Percentiles rank a stretch among this genome's conserved stretches.
These are phyloP conservation scores for Hypena proboscidalis DNA, from an alignment of 2,888 invertebrate genomes.

Conservation along the genomic window DNA sequence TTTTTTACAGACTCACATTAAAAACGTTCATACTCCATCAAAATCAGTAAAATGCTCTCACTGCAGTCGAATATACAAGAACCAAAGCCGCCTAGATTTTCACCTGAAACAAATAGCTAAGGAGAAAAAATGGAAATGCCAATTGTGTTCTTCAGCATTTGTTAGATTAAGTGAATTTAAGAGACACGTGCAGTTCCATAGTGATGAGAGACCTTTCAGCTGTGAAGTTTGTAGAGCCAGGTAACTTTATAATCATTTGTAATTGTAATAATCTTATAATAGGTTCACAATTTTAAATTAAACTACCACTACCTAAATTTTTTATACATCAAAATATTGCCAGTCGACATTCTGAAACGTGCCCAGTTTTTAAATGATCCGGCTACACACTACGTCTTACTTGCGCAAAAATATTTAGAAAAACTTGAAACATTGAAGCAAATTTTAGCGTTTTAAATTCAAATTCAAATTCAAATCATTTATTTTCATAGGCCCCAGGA, in stretches of 20 bases:
- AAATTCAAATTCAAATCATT: too few species aligned
- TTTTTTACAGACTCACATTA: slow-evolving; percentile 43
- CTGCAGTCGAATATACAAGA: slow-evolving; percentile 58
- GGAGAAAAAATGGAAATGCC: slow-evolving; percentile 50
- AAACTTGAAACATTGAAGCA: too few species aligned
- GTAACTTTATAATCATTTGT: slow-evolving; percentile 10
- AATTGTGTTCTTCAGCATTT: slow-evolving; percentile 54
- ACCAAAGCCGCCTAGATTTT: slow-evolving; percentile 32
- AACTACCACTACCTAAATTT: too few species aligned
- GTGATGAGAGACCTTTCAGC: slow-evolving; percentile 48
- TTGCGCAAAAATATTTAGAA: too few species aligned
- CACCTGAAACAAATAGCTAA: slow-evolving; percentile 45
- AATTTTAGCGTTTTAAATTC: too few species aligned
- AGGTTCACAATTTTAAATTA: too few species aligned
- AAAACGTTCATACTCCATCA: slow-evolving; percentile 11
- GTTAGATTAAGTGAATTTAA: slow-evolving; percentile 35
- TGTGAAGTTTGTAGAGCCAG: slow-evolving; percentile 54
- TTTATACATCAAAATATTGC: too few species aligned
- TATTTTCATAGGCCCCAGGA: too few species aligned
- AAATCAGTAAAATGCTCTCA: slow-evolving; percentile 52
- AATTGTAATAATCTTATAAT: too few species aligned
- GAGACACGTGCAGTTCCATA: slow-evolving; percentile 59
- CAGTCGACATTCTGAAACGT: too few species aligned
- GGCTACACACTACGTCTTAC: too few species aligned
- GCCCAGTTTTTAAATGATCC: too few species aligned